phyloP scores from a whole-genome alignment of 2,797 vertebrate species.

The Hoplostethus atlanticus region DNA sequence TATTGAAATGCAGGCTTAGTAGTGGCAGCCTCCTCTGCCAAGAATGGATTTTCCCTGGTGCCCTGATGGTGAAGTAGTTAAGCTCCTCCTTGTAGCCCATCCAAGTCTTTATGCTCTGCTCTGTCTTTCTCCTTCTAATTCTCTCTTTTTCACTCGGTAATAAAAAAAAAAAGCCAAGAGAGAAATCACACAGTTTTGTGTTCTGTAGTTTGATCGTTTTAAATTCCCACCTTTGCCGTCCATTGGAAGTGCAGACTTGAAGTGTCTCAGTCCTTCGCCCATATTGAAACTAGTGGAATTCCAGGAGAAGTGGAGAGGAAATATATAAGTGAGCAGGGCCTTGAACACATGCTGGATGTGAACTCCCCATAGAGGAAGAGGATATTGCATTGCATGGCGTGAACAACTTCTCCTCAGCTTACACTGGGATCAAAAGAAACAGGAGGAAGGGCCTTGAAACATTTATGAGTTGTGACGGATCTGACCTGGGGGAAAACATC shows the following conservation, averaged over 20 bases:
- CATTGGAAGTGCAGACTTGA: slow-evolving; percentile 6
- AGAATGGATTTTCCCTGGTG: slow-evolving; percentile 93
- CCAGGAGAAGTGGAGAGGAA: slow-evolving; percentile 24
- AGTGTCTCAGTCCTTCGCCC: slow-evolving; percentile 10
- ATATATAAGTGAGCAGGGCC: slow-evolving; percentile 26
- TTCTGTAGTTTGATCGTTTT: slow-evolving; percentile 29
- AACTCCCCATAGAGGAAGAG: slow-evolving; percentile 57
- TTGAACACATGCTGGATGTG: slow-evolving; percentile 48
- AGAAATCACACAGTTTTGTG: slow-evolving; percentile 31
- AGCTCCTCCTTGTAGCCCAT: slow-evolving; percentile 86
- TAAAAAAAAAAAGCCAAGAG: slow-evolving; percentile 45
- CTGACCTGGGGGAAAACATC: slow-evolving; percentile 75
- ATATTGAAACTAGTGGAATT: slow-evolving; percentile 21
- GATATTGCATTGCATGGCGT: slow-evolving; percentile 59
- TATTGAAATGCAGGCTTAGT: slow-evolving; percentile 95
- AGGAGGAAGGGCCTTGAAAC: slow-evolving; percentile 73
- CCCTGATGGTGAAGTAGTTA: slow-evolving; percentile 91
- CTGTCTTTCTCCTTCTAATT: slow-evolving; percentile 48
- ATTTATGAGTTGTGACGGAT: slow-evolving; percentile 81
- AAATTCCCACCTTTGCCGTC: slow-evolving; percentile 20
- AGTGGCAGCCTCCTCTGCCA: slow-evolving; percentile 90
- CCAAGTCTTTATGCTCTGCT: slow-evolving; percentile 75
- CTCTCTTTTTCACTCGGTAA: slow-evolving; percentile 41
- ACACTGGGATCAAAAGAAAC: slow-evolving; percentile 72
- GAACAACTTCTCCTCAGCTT: slow-evolving; percentile 69